Conservation (phyloP, 35 echinoderm and acorn worm genomes). For the Ophiothrix spiculata region DNA sequence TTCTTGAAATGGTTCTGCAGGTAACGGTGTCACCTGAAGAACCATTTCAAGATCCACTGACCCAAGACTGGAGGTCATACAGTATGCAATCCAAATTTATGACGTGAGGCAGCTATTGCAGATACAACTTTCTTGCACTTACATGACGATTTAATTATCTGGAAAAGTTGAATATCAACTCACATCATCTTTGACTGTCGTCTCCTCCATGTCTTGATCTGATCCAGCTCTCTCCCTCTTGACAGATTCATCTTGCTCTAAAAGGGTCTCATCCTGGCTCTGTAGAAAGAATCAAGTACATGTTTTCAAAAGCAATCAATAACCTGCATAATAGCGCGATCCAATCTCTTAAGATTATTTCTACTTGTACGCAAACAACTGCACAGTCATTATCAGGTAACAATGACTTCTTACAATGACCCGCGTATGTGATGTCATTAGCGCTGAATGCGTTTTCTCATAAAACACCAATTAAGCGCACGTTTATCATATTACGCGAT, state of each 20-base stretch:
- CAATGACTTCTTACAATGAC: no score
- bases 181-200: neutral
- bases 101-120: neutral
- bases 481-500: no score
- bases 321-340: no score
- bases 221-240: neutral
- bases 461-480: no score
- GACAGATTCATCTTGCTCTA: neutral
- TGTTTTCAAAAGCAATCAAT: no score
- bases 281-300: no score
- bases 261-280: neutral
- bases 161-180: neutral
- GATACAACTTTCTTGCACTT: neutral
- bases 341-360: no score
- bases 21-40: neutral
- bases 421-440: no score
- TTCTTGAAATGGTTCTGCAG: neutral
- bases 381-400: no score
- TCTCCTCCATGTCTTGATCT: neutral
- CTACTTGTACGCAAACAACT: no score
- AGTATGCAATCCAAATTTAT: neutral
- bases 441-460: no score
- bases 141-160: neutral
- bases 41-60: neutral
- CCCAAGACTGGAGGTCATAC: neutral